These are phyloP conservation scores for Cherax destructor DNA, from an alignment of 1,140 invertebrate species.

Conservation along the genomic window DNA sequence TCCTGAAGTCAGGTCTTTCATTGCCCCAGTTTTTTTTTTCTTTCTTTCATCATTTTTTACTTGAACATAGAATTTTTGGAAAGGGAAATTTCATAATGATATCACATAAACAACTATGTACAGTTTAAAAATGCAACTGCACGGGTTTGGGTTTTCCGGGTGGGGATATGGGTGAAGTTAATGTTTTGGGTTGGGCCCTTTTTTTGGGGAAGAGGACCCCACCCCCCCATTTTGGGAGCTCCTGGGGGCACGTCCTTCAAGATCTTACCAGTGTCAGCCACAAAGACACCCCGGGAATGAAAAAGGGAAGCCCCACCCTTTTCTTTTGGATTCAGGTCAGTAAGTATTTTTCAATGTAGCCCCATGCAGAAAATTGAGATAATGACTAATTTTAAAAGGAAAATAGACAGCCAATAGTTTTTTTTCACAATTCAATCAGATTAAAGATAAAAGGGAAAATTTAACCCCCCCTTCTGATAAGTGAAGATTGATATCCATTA, in stretches of 20 bases:
- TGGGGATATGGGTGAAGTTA: not conserved
- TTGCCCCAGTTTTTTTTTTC: too few relatives aligned
- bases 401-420: too few relatives aligned
- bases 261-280: slow-evolving; percentile 1
- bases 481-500: too few relatives aligned
- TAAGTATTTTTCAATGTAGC: not conserved
- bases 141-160: slow-evolving; percentile 46
- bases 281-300: not conserved
- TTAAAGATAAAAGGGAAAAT: too few relatives aligned
- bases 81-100: too few relatives aligned
- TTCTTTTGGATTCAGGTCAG: slow-evolving; percentile 22
- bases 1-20: too few relatives aligned
- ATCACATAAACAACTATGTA: not conserved
- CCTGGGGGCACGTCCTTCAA: slow-evolving; percentile 2
- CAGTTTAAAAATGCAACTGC: not conserved
- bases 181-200: slow-evolving; percentile 33
- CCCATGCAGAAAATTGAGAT: too few relatives aligned
- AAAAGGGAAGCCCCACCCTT: not conserved
- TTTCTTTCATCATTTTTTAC: too few relatives aligned
- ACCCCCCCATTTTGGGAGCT: not conserved
- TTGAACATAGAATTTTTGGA: too few relatives aligned
- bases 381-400: too few relatives aligned
- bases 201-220: not conserved
- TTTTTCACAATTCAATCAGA: too few relatives aligned
- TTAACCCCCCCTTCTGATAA: too few relatives aligned